Evolutionary conservation across 2,888 invertebrate genomes (phyloP).

Genomic region (Leucophenga montana): DNA sequence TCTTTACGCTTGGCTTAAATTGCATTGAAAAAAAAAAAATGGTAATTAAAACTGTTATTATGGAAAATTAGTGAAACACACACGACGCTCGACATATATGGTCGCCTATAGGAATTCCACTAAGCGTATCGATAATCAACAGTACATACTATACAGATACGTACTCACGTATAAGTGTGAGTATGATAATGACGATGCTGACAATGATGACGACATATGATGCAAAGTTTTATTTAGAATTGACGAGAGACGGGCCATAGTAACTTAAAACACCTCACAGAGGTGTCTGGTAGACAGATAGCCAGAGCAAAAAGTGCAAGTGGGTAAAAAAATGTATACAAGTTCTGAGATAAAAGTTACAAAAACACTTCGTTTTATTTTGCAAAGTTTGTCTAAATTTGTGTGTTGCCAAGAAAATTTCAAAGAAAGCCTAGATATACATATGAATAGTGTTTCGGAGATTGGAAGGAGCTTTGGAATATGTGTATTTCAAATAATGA

Average conservation of each 20-base stretch:
- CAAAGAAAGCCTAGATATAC: too few species aligned
- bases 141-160: neutral
- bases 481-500: too few species aligned
- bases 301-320: neutral
- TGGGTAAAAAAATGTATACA: neutral
- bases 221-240: too few species aligned
- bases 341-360: too few species aligned
- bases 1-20: neutral
- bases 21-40: slow-evolving; percentile 1
- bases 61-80: neutral
- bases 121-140: neutral
- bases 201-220: slow-evolving; percentile 8
- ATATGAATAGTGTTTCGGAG: too few species aligned
- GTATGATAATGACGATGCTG: neutral
- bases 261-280: neutral
- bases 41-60: slow-evolving; percentile 8
- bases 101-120: neutral
- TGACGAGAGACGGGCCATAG: too few species aligned
- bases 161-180: neutral
- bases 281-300: neutral
- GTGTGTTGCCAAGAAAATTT: too few species aligned
- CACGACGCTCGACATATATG: neutral
- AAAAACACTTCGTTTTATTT: too few species aligned
- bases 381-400: too few species aligned
- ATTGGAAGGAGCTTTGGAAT: too few species aligned